These are phyloP conservation scores for Tragelaphus strepsiceros DNA, from an alignment of 2,113 vertebrate genomes.

Conservation along the genomic window DNA sequence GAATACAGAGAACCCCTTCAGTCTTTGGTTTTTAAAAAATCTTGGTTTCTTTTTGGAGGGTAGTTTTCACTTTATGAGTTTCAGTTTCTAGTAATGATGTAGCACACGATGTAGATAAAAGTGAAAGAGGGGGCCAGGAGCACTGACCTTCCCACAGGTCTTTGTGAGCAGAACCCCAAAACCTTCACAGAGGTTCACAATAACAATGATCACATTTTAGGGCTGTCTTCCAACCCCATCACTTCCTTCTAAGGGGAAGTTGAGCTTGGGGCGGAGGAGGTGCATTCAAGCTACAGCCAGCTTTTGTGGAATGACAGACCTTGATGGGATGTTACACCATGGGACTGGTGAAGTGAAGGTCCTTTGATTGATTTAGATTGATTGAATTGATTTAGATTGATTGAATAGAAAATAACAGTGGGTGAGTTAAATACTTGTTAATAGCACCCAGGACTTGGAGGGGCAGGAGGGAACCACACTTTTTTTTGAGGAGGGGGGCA, in stretches of 20 bases:
- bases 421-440: background rate
- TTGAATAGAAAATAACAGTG: background rate
- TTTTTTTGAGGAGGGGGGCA: background rate
- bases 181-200: background rate
- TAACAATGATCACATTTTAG: background rate
- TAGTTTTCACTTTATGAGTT: background rate
- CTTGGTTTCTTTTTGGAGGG: background rate
- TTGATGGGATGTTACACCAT: background rate
- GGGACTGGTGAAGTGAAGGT: background rate
- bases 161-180: background rate
- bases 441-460: background rate
- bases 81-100: background rate
- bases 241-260: slow-evolving; percentile 26
- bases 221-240: background rate
- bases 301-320: background rate
- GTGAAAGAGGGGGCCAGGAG: background rate
- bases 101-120: background rate
- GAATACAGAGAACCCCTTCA: background rate
- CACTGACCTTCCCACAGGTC: background rate
- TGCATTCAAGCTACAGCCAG: background rate
- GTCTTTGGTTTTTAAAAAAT: background rate
- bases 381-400: too few species aligned
- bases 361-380: background rate
- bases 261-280: background rate
- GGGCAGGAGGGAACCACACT: accelerated